Base-by-base conservation (phyloP, 1,140 invertebrate genomes). In the Pogonomyrmex barbatus region DNA sequence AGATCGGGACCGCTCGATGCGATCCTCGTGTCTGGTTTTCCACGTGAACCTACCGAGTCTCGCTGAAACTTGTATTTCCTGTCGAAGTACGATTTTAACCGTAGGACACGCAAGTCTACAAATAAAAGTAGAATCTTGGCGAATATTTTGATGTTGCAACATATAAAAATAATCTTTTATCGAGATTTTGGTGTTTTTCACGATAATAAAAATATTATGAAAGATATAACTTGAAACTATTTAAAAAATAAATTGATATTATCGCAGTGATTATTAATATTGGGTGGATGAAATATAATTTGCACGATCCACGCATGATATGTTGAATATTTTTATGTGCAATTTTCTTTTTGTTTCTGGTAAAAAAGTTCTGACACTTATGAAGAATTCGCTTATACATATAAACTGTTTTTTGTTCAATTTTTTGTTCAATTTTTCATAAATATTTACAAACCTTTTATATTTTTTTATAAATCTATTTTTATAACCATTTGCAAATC, bases 1-100 rank as follows among this genome's bases (percentile, higher is more conserved):
- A 89, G 85, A 73, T 70, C 45, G 76, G 71, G 42, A 83, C 83
- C 54, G 36, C 68, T 68, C 84, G 60, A 85, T 83, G 47, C 65
- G 54, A 75, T 76, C 65, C 63, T 47, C n/a, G 39, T 33, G 33
- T 50, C 70, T 68, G 60, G 36, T 60, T 71, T 75, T 81, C 39
- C 39, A 17, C 54, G 39, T 58, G 17, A 82, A 14, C 14, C 52
- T 71, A 73, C 14, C 52, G 17, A 12, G 30, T n/a, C 10, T 8
- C 17, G 10, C 30, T 56, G 6, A 39, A 14, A 9, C 24, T 71
- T 6, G 30, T 30, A 3, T 6, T 79, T 79, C 9, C 36, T n/a
- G 12, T 30, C 12, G 2, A 78, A 62, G 2, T 65, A 47, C 2
- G 24, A 71, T 82, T 68, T 82, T 73, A 45, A 42, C 24, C 2